Evolutionary conservation across 1,140 invertebrate genomes (phyloP), one percentile per base, ranked within the genome.

Genomic region (Bilobella aurantiaca): DNA sequence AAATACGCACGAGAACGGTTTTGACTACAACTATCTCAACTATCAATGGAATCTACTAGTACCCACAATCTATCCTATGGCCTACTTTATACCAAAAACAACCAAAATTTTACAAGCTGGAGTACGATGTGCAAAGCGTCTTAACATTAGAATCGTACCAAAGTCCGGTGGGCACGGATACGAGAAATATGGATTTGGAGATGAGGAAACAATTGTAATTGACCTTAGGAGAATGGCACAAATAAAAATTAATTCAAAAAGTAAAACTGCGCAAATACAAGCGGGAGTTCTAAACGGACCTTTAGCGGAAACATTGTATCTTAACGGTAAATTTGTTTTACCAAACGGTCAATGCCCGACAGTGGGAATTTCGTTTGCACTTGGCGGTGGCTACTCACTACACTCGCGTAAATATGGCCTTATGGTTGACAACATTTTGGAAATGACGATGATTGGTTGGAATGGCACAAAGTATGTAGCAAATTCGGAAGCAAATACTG

Each of bases 31-130:
- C 14, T 23, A 28, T 21, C 58, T 60, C 14, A 60, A 60, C 23
- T 60, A 60, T 32, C 58, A 60, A 29, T 60, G 58, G 58, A 60
- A 60, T 60, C 14, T 34, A 30, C 12, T 60, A 8, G 8, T 21
- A 8, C 18, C 14, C 16, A 5, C 3, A 28, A 29, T 14, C 25
- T 34, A 30, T 29, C 58, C 58, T 34, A 18, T 57, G 5, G 53
- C 5, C n/a, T 57, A 57, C 21, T 28, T 57, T 21, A 8, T 57
- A 8, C n/a, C 27, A 57, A 12, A 57, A 12, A 8, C n/a, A 23
- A 28, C n/a, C n/a, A n/a, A n/a, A n/a, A n/a, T n/a, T n/a, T n/a
- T n/a, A n/a, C n/a, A 23, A 21, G n/a, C n/a, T 23, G 53, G 23
- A 8, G 53, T 57, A 28, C 53, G 23, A 28, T 8, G 5, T 57